phyloP scores from a whole-genome alignment of 2,797 vertebrate species.

The Halcyon badia region DNA sequence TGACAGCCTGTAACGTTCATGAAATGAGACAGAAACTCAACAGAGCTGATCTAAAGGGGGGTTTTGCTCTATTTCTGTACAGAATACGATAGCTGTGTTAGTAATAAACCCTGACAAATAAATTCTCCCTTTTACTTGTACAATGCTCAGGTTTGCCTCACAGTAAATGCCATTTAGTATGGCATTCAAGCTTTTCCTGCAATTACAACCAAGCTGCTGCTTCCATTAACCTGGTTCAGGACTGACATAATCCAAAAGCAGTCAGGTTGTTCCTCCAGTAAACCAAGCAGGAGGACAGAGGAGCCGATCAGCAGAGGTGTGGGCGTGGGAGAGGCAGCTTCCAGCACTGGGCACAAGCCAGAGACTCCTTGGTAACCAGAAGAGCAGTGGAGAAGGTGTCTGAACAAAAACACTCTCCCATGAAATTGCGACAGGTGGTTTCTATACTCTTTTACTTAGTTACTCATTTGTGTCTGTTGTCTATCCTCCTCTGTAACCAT shows the following conservation, averaged over 20 bases:
- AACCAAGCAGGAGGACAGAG: neutral
- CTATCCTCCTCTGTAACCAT: slow-evolving; percentile 71
- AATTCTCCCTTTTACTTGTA: neutral
- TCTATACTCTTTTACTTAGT: slow-evolving; percentile 38
- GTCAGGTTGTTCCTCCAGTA: neutral
- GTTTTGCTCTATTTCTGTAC: slow-evolving; percentile 15
- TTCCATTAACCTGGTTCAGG: neutral
- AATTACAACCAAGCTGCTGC: neutral
- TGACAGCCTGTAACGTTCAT: neutral
- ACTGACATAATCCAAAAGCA: neutral
- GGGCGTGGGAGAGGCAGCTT: neutral
- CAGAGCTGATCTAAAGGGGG: neutral
- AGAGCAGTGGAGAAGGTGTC: neutral
- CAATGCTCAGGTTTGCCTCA: neutral
- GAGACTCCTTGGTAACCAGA: neutral
- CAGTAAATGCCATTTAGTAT: neutral
- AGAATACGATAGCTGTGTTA: neutral
- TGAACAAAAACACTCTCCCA: neutral
- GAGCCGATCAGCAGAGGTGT: neutral
- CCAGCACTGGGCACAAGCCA: neutral
- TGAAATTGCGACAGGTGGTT: slow-evolving; percentile 46
- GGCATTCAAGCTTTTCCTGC: neutral
- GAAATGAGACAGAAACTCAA: slow-evolving; percentile 42
- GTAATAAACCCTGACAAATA: neutral
- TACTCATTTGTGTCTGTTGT: slow-evolving; percentile 63